Evolutionary conservation across 1,140 invertebrate genomes (phyloP), one percentile per base, ranked within the genome.

Genomic region (Cotesia vestalis): DNA sequence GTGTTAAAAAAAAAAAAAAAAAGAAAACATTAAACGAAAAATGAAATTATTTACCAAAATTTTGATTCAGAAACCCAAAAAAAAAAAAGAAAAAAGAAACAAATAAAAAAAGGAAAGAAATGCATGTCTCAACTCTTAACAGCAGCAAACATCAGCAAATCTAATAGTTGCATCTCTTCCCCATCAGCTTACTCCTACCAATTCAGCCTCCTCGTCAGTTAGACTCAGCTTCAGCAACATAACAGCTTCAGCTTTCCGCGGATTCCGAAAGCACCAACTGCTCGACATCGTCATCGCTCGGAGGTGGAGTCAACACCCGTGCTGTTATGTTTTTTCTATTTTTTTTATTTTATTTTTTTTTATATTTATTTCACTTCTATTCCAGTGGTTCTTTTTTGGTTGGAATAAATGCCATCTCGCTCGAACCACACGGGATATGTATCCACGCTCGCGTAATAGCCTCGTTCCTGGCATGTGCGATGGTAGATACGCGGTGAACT

Each of bases 371-470:
- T 66, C 57, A 62, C 62, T 71, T 76, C 75, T 62, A 71, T 71
- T 53, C 67, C 77, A 78, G 73, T 72, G 73, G 67, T 70, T 69
- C 63, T 73, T 76, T 70, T 61, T 76, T 46, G 34, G 12, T 46
- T n/a, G 34, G 51, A 66, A 69, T n/a, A 66, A 52, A 69, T 60
- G 8, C 52, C 55, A 35, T 68, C 67, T 71, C 69, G 68, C 72
- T 82, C 74, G 73, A 72, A 79, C 77, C 73, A 77, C 73, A 72
- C 70, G 73, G 73, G 77, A 83, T 77, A 76, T 77, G 77, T 81
- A 80, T 81, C 79, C 79, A 79, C 81, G 79, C 78, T 81, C 81
- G 80, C 82, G 80, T 85, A 85, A 85, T 85, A 85, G 83, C 83
- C 83, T 83, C 80, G 84, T 83, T 84, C 78, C 80, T 84, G 78